phyloP scores from a whole-genome alignment of 2,888 invertebrate species.

The Pollenia angustigena region DNA sequence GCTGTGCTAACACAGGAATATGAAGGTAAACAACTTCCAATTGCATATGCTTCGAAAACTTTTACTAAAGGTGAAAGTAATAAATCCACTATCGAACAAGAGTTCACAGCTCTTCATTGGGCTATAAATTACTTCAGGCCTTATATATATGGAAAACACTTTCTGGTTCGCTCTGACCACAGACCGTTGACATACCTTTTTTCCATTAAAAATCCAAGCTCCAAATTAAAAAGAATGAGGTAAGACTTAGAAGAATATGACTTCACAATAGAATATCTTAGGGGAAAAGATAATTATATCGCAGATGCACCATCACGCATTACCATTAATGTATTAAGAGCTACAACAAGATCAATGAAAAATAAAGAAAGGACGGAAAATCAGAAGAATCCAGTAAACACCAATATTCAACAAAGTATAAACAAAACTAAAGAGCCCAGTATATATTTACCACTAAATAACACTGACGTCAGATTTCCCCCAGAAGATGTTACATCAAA shows the following conservation, averaged over 20 bases:
- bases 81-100: constrained; percentile 75
- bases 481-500: too few relatives aligned
- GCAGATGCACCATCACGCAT: constrained; percentile 12
- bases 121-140: constrained; percentile 63
- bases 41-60: constrained; percentile 60
- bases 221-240: constrained; percentile 75
- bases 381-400: too few relatives aligned
- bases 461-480: too few relatives aligned
- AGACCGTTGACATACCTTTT: constrained; percentile 76
- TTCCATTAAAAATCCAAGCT: constrained; percentile 75
- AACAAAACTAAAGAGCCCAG: too few relatives aligned
- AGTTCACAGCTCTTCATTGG: constrained; percentile 74
- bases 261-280: constrained; percentile 73
- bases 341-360: too few relatives aligned
- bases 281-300: constrained; percentile 70
- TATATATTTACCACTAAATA: too few relatives aligned
- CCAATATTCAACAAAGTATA: too few relatives aligned
- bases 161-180: constrained; percentile 68
- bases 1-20: constrained; percentile 69
- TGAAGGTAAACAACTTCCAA: constrained; percentile 45
- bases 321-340: too few relatives aligned
- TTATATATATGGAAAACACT: too few relatives aligned
- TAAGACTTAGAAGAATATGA: constrained; percentile 75
- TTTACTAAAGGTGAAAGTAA: neutral
- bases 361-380: too few relatives aligned